phyloP scores from a whole-genome alignment of 2,113 vertebrate genomes.

The Mionectes macconnelli region DNA sequence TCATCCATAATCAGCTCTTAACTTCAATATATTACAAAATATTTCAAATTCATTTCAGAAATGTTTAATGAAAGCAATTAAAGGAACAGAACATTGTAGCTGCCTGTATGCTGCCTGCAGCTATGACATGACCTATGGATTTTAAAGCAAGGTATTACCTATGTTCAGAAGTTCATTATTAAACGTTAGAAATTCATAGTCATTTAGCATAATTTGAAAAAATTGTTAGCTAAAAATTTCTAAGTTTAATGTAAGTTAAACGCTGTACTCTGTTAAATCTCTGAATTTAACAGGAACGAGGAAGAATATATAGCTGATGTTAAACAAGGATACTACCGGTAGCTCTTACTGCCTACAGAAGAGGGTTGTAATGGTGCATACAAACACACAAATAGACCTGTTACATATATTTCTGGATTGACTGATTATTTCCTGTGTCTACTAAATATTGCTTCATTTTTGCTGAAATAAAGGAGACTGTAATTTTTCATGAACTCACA shows the following conservation, averaged over 20 bases:
- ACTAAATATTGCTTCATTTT: not conserved
- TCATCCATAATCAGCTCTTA: not conserved
- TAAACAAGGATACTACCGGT: not conserved
- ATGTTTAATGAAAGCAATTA: conserved; percentile 8
- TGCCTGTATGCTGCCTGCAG: not conserved
- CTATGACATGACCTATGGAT: not conserved
- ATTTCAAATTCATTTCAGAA: conserved; percentile 28
- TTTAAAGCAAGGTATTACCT: not conserved
- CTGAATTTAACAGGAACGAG: not conserved
- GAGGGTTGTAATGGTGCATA: not conserved
- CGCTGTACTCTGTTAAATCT: not conserved
- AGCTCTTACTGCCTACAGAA: not conserved
- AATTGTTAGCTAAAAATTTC: not conserved
- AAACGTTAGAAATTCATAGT: not conserved
- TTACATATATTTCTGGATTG: not conserved
- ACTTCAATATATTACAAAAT: conserved; percentile 2
- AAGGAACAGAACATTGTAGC: not conserved
- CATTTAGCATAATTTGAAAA: not conserved
- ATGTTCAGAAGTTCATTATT: not conserved
- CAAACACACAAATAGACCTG: not conserved
- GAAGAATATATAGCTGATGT: not conserved
- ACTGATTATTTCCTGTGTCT: not conserved
- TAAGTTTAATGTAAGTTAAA: not conserved
- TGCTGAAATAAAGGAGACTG: not conserved
- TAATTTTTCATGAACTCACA: not conserved